Conservation (phyloP, 2,113 vertebrate species). For the Mystacornis crossleyi region DNA sequence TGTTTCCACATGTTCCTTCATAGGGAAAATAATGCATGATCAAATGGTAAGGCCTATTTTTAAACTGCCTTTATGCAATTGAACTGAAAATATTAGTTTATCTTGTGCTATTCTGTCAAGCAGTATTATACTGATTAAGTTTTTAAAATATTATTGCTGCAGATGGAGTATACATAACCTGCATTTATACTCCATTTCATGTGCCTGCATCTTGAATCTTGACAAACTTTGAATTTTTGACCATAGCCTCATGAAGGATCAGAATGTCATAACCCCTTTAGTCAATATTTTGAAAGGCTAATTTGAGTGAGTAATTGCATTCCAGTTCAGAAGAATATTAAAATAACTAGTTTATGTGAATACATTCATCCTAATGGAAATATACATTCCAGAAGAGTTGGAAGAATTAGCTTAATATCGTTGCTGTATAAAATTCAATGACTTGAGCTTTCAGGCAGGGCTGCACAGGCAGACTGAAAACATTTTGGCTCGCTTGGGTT, state of each 20-base stretch:
- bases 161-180: conserved; percentile 54
- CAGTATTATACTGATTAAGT: conserved; percentile 60
- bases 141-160: conserved; percentile 46
- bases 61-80: conserved; percentile 46
- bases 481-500: conserved; percentile 47
- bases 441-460: conserved; percentile 48
- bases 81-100: conserved; percentile 62
- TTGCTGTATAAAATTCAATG: conserved; percentile 44
- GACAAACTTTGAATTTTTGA: conserved; percentile 44
- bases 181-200: conserved; percentile 56
- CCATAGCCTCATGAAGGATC: conserved; percentile 25
- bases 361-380: conserved; percentile 55
- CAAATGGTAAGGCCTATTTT: conserved; percentile 51
- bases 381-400: conserved; percentile 49
- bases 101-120: conserved; percentile 51
- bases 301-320: conserved; percentile 62
- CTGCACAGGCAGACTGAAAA: conserved; percentile 33
- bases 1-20: conserved; percentile 51
- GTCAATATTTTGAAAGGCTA: conserved; percentile 57
- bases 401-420: conserved; percentile 47
- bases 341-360: conserved; percentile 46
- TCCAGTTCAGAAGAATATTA: conserved; percentile 58
- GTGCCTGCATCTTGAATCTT: background rate
- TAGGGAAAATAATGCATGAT: conserved; percentile 45
- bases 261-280: conserved; percentile 49